A percentile compares a stretch with the other conserved stretches of the same genome.
Conservation (phyloP, 1,140 invertebrate genomes). For the Cepaea nemoralis region DNA sequence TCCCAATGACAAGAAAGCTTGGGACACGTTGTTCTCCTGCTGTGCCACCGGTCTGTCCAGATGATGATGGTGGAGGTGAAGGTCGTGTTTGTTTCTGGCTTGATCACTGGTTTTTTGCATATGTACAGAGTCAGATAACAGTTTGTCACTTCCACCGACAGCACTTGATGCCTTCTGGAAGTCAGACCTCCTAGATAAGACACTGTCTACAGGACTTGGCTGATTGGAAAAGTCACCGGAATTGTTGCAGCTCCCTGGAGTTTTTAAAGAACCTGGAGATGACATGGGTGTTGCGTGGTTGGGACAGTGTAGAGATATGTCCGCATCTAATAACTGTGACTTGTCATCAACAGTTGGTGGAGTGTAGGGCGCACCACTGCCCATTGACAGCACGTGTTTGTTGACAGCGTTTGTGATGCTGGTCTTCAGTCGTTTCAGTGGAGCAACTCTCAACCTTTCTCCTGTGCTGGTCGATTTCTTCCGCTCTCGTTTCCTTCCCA, state of each 20-base stretch:
- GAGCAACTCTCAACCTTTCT: constrained; percentile 31
- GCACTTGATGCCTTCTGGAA: background rate
- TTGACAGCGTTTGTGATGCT: constrained; percentile 40
- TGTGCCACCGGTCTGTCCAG: background rate
- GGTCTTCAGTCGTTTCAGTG: constrained; percentile 27
- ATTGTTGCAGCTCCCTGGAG: background rate
- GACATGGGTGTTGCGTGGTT: background rate
- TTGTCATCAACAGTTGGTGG: background rate
- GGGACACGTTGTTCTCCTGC: background rate
- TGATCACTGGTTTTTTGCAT: background rate
- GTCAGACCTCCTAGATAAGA: background rate
- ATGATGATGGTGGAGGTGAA: background rate
- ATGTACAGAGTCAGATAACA: background rate
- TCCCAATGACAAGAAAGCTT: background rate
- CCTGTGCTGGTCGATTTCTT: constrained; percentile 9
- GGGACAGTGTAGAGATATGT: background rate
- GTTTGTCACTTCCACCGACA: background rate
- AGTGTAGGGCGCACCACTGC: background rate
- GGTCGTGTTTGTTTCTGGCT: background rate
- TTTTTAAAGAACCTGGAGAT: background rate
- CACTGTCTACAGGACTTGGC: background rate
- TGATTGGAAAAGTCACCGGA: background rate
- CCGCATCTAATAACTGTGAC: background rate
- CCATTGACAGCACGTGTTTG: constrained; percentile 20
- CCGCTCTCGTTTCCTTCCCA: constrained; percentile 24